Percentiles rank a stretch among this genome's conserved stretches.
phyloP scores from a whole-genome alignment of 2,113 vertebrate genomes.

The Aptenodytes forsteri region DNA sequence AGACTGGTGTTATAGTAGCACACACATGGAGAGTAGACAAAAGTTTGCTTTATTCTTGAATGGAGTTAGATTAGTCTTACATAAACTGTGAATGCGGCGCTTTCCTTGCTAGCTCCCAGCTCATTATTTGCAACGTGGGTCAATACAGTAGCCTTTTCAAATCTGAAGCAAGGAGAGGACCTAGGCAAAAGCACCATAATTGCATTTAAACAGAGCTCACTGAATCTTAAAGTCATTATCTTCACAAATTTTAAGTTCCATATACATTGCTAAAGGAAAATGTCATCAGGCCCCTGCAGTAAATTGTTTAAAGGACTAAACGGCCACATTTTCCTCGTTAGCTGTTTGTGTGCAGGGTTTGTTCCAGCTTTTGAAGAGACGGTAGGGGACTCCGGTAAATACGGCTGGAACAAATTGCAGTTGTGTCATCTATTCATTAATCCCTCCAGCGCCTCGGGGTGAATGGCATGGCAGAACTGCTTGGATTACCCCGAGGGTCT shows the following conservation, averaged over 20 bases:
- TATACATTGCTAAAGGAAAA: background rate
- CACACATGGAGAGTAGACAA: background rate
- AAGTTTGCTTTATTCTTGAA: background rate
- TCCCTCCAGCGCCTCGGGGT: background rate
- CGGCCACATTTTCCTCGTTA: background rate
- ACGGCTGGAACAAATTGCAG: background rate
- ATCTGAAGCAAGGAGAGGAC: background rate
- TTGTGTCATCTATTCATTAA: background rate
- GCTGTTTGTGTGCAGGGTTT: background rate
- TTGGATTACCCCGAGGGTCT: background rate
- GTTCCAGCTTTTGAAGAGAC: background rate
- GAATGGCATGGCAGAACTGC: background rate
- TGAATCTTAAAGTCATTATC: constrained; percentile 29
- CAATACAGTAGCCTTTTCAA: background rate
- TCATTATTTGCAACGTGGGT: background rate
- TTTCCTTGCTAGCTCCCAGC: background rate
- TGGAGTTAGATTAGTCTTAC: background rate
- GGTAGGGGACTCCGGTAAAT: background rate
- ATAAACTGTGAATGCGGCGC: background rate
- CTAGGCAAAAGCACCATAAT: background rate
- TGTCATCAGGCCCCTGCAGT: background rate
- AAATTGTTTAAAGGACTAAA: background rate
- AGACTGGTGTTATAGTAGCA: background rate
- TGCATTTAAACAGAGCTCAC: background rate
- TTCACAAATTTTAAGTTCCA: constrained; percentile 40